phyloP scores from a whole-genome alignment of 2,888 invertebrate genomes.

The Rosalia funebris region DNA sequence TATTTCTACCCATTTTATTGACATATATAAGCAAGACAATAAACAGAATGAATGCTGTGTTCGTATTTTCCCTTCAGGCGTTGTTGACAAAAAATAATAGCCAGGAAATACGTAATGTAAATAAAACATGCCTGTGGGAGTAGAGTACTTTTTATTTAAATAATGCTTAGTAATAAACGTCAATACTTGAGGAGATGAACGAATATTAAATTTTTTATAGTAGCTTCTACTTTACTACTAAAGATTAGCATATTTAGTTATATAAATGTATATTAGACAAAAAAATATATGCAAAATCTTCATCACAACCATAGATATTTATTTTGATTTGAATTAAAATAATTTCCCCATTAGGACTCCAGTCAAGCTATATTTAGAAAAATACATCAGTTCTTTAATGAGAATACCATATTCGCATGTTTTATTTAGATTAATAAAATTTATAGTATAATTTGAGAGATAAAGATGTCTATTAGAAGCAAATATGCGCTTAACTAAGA shows the following conservation, averaged over 20 bases:
- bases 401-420: conserved; percentile 7
- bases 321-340: conserved; percentile 16
- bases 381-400: conserved; percentile 13
- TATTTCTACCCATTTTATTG: no score
- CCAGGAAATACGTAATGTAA: not conserved
- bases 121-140: not conserved
- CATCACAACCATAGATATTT: conserved; percentile 9
- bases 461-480: conserved; percentile 25
- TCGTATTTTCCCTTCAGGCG: no score
- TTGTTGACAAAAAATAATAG: not conserved
- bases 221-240: not conserved
- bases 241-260: conserved; percentile 13
- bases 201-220: not conserved
- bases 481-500: conserved; percentile 33
- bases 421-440: conserved; percentile 27
- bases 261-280: conserved; percentile 1
- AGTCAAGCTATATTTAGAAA: conserved; percentile 21
- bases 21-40: no score
- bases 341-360: conserved; percentile 7
- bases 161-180: not conserved
- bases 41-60: no score
- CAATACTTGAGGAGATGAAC: not conserved
- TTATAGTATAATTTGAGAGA: conserved; percentile 18
- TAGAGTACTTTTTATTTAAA: not conserved
- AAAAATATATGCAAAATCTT: no score